Evolutionary conservation across 92 coral and sea anemone genomes (phyloP).

Genomic region (Actinernus sp.): DNA sequence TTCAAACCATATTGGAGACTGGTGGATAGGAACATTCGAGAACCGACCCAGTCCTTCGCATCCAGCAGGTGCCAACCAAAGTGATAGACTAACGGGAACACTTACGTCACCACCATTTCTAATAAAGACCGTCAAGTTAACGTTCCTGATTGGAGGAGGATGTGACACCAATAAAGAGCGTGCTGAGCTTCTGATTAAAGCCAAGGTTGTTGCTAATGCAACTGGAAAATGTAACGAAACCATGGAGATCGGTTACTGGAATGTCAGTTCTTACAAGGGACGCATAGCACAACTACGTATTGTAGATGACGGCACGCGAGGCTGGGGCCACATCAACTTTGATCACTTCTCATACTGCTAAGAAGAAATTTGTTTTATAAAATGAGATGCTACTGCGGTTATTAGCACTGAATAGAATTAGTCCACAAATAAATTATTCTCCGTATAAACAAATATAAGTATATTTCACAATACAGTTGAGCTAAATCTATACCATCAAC

Average conservation of each 20-base stretch:
- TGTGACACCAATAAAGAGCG: constrained; percentile 25
- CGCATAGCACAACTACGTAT: background rate
- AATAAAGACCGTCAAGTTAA: constrained; percentile 12
- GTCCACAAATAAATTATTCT: too few species aligned
- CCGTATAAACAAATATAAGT: too few species aligned
- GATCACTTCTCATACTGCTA: too few species aligned
- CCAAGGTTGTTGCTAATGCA: background rate
- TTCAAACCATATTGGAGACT: constrained; percentile 42
- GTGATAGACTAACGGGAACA: constrained; percentile 25
- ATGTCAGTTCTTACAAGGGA: background rate
- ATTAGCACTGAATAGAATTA: too few species aligned
- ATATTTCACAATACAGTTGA: too few species aligned
- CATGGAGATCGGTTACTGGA: background rate
- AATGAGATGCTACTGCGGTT: too few species aligned
- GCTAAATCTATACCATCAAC: too few species aligned
- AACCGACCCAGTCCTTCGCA: constrained; percentile 24
- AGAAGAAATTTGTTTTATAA: too few species aligned
- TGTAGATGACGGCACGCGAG: background rate
- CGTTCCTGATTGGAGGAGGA: constrained; percentile 40
- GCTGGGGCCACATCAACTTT: background rate
- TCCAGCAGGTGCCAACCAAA: constrained; percentile 20
- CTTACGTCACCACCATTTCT: constrained; percentile 36
- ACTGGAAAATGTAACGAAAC: background rate
- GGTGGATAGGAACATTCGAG: constrained; percentile 61
- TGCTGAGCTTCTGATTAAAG: constrained; percentile 27